Conservation (phyloP, 2,797 vertebrate genomes). For the Poecilia velifera region DNA sequence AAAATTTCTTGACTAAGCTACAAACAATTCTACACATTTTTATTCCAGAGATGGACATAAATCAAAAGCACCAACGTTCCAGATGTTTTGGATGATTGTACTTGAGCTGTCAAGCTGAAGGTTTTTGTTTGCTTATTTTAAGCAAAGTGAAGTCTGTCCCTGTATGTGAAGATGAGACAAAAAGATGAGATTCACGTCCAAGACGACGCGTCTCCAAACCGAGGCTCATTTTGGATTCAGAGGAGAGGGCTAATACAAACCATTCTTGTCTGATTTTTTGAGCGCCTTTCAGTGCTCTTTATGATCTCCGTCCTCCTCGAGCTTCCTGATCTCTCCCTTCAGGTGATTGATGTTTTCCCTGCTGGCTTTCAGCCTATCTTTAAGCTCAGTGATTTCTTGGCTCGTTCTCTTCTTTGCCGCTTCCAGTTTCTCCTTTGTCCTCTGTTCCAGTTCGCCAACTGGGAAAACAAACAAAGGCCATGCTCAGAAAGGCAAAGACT, state of each 20-base stretch:
- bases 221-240: neutral
- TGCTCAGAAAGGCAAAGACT: neutral
- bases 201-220: neutral
- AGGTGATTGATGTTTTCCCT: slow-evolving; percentile 97
- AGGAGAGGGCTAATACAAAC: neutral
- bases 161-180: neutral
- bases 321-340: slow-evolving; percentile 94
- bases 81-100: neutral
- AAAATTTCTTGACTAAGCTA: neutral
- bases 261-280: neutral
- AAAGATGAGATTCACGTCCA: neutral
- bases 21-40: neutral
- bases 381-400: slow-evolving; percentile 96
- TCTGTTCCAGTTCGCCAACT: slow-evolving; percentile 94
- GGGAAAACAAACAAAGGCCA: slow-evolving; percentile 8
- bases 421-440: slow-evolving; percentile 95
- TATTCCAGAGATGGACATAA: neutral
- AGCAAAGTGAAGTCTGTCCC: neutral
- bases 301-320: slow-evolving; percentile 94
- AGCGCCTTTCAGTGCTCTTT: slow-evolving; percentile 86
- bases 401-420: slow-evolving; percentile 95
- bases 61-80: neutral
- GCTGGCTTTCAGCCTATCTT: slow-evolving; percentile 97
- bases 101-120: neutral
- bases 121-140: neutral